Base-by-base conservation (phyloP, 1,140 invertebrate genomes). In the Manduca sexta region DNA sequence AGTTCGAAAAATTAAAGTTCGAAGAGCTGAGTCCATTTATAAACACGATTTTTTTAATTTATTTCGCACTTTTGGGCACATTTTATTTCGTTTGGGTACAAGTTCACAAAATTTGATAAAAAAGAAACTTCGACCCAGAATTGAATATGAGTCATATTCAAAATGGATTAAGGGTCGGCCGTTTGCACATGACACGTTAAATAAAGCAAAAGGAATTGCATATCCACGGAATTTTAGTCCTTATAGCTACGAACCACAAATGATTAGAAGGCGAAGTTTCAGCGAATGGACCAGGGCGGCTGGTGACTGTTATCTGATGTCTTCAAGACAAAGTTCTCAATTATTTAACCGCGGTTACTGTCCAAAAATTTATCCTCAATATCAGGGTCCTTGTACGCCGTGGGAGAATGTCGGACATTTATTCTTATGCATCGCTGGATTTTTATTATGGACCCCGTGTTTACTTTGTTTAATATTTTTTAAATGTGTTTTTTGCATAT, bases 291-390 rank as follows among this genome's bases (percentile, higher is more conserved):
- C 10, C 3, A 26, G 41, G 18, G 41, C 51, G 8, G 49, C 52
- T 5, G 60, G 58, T 1, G 65, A 71, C 39, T 72, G 65, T 37
- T 72, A 66, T 35, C 45, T 64, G 5, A 66, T 66, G 60, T 43
- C 69, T 1, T 35, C 66, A 18, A 47, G 53, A 42, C 64, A 47
- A 42, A 60, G 56, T 17, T 60, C 64, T 7, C 60, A 71, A 21
- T 12, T 57, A 8, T 63, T 60, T 52, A 53, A 63, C n/a, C 53
- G 65, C 42, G 37, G 63, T 31, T 60, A 49, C 13, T 71, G 64
- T 60, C 68, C 62, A 15, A 30, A 37, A 21, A 46, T 66, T 18
- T 69, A 66, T 48, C 60, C 62, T 2, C 52, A 60, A 2, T 71
- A 61, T 37, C 30, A 61, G 33, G 45, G 33, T 7, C 29, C 44